A percentile compares a stretch with the other conserved stretches of the same genome.
These are phyloP conservation scores for Hemitrygon akajei DNA, from an alignment of 2,797 vertebrate species.

Conservation along the genomic window DNA sequence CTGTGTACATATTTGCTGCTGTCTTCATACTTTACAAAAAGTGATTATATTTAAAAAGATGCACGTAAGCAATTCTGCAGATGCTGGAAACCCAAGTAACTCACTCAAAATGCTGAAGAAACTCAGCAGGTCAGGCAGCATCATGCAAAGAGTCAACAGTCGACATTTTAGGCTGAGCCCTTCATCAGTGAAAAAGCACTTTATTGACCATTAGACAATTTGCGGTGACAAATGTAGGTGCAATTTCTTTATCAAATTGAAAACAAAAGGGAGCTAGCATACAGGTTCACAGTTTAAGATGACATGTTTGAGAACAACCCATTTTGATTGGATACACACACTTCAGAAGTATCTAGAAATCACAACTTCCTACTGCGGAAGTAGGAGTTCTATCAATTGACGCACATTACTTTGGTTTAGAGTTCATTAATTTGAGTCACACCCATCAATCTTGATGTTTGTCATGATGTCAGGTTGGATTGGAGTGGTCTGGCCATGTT, in stretches of 20 bases:
- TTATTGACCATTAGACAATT: neutral
- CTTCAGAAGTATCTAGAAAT: neutral
- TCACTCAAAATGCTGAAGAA: too few relatives aligned
- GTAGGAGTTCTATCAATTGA: neutral
- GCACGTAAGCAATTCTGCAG: too few relatives aligned
- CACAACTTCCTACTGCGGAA: neutral
- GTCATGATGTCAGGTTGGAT: neutral
- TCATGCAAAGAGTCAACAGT: too few relatives aligned
- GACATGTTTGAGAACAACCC: neutral
- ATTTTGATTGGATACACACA: neutral
- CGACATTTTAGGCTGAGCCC: too few relatives aligned
- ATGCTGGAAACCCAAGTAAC: too few relatives aligned
- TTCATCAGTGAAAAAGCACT: neutral
- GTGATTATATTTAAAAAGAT: neutral
- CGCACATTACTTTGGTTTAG: neutral
- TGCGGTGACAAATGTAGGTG: neutral
- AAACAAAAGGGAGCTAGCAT: neutral
- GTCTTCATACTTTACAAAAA: neutral
- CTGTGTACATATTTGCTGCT: neutral
- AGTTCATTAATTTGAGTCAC: neutral
- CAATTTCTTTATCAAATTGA: too few relatives aligned
- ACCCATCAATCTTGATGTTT: neutral
- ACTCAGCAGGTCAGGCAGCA: too few relatives aligned
- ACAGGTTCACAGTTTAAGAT: neutral
- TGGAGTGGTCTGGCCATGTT: neutral